Percentiles rank a stretch among this genome's conserved stretches.
Conservation (phyloP, 2,113 vertebrate species). For the Cyprinus carpio region DNA sequence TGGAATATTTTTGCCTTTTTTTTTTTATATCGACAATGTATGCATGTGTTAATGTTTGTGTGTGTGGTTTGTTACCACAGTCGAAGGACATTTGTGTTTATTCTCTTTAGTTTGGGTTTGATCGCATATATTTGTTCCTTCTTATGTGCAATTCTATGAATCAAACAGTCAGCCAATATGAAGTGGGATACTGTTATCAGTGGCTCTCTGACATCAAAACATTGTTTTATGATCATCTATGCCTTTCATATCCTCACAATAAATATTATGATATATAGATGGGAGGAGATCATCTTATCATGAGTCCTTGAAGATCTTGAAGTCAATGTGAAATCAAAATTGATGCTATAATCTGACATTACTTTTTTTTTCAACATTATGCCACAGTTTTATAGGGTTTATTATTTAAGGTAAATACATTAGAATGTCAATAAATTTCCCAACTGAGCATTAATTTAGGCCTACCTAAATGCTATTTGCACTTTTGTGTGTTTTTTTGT, state of each 20-base stretch:
- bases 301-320: background rate
- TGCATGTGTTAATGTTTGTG: slow-evolving; percentile 40
- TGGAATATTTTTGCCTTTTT: slow-evolving; percentile 3
- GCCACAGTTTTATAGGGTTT: no score
- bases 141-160: background rate
- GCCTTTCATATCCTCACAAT: slow-evolving; percentile 33
- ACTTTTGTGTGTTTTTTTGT: background rate
- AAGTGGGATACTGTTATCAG: slow-evolving; percentile 5
- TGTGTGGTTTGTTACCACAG: slow-evolving; percentile 9
- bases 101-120: background rate
- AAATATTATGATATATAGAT: slow-evolving; percentile 12
- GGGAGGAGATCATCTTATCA: background rate
- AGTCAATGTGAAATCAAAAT: background rate
- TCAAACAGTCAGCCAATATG: background rate
- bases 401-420: no score
- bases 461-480: background rate
- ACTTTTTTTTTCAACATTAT: background rate
- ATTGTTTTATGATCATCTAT: slow-evolving; percentile 25
- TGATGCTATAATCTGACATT: no score
- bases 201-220: background rate
- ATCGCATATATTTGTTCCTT: slow-evolving; percentile 1
- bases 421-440: no score
- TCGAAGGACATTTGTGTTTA: background rate
- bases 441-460: background rate
- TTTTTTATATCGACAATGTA: slow-evolving; percentile 6